Evolutionary conservation across 2,113 vertebrate genomes (phyloP).

Genomic region (Neopipo cinnamomea): DNA sequence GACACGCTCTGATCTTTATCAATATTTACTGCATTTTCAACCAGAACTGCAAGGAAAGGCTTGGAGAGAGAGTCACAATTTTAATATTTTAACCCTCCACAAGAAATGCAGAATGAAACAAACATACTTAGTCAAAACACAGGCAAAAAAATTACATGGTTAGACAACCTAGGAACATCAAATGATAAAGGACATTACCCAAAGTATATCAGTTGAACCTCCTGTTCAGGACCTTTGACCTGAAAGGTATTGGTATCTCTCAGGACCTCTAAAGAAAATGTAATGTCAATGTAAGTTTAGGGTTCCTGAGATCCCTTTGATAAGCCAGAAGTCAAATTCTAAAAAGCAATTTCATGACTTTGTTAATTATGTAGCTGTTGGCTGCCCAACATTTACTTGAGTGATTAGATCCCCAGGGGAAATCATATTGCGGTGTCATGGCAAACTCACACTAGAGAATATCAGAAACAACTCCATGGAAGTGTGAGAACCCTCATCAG

Average conservation of each 20-base stretch:
- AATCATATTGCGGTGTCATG: background rate
- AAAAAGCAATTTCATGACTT: background rate
- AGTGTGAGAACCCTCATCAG: background rate
- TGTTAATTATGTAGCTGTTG: background rate
- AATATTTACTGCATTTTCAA: background rate
- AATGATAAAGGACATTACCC: background rate
- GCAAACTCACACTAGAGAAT: background rate
- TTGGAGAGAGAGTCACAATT: background rate
- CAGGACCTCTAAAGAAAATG: background rate
- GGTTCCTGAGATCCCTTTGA: background rate
- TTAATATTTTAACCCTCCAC: background rate
- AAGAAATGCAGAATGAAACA: background rate
- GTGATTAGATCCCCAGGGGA: background rate
- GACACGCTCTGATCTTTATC: background rate
- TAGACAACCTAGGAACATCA: background rate
- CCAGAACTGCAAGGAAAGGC: background rate
- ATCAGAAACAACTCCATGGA: background rate
- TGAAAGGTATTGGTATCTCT: background rate
- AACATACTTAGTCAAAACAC: background rate
- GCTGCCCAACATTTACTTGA: background rate
- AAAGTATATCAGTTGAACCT: background rate
- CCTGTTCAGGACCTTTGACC: background rate
- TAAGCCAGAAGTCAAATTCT: background rate
- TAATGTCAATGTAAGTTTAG: background rate
- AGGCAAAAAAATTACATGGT: background rate